Evolutionary conservation across 35 echinoderm and acorn worm genomes (phyloP).

Genomic region (Apostichopus japonicus): DNA sequence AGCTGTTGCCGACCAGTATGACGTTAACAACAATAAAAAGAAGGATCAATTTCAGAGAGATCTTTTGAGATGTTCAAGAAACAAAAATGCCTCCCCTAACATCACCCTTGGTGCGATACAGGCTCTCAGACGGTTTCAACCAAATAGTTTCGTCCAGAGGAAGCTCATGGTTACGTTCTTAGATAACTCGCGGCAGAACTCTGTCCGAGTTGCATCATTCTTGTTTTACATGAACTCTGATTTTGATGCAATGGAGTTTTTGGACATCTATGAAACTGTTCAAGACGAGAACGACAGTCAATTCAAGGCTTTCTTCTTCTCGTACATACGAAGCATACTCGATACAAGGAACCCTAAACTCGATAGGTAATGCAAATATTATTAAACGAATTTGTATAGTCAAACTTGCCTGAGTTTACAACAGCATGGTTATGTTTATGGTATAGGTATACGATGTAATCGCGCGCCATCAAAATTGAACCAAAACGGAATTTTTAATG

Average conservation of each 20-base stretch:
- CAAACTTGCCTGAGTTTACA: no score
- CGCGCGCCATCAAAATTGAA: no score
- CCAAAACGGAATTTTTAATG: no score
- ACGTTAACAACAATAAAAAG: conserved; percentile 43
- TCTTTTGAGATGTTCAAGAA: conserved; percentile 69
- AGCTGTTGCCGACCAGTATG: conserved; percentile 70
- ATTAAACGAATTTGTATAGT: no score
- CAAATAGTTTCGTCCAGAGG: conserved; percentile 36
- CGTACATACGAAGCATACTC: conserved; percentile 80
- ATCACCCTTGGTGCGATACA: conserved; percentile 84
- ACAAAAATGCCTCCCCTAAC: conserved; percentile 67
- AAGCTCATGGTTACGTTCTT: conserved; percentile 59
- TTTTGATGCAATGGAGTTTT: conserved; percentile 64
- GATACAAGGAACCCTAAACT: conserved; percentile 68
- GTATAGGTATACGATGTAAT: no score
- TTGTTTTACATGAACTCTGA: conserved; percentile 82
- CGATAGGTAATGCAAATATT: conserved; percentile 54
- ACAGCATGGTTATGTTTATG: no score
- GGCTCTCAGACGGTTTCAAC: conserved; percentile 86
- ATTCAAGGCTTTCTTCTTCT: conserved; percentile 82
- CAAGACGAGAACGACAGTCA: conserved; percentile 69
- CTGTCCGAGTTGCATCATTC: conserved; percentile 69
- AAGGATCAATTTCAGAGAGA: conserved; percentile 62
- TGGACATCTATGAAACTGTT: conserved; percentile 64
- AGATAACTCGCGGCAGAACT: conserved; percentile 46